Percentiles rank a stretch among this genome's conserved stretches.
Evolutionary conservation across 2,888 invertebrate genomes (phyloP).

Genomic region (Hydraecia micacea): DNA sequence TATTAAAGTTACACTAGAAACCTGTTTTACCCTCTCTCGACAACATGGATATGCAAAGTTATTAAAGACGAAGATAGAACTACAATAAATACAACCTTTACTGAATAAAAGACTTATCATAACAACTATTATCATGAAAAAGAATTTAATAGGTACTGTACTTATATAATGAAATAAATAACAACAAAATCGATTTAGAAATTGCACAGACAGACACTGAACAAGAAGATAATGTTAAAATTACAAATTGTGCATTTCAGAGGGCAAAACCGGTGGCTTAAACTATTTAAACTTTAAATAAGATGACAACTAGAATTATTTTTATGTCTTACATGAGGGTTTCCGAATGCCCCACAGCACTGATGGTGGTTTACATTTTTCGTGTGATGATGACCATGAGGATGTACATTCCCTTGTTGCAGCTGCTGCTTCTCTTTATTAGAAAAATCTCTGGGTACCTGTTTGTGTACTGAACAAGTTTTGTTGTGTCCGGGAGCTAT

Average conservation of each 20-base stretch:
- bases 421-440: constrained; percentile 75
- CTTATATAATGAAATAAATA: constrained; percentile 1
- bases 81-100: constrained; percentile 38
- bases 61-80: not conserved
- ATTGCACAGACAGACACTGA: not conserved
- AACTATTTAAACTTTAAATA: constrained; percentile 73
- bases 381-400: constrained; percentile 85
- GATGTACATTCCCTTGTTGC: constrained; percentile 74
- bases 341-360: constrained; percentile 88
- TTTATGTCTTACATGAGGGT: constrained; percentile 88
- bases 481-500: constrained; percentile 85
- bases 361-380: constrained; percentile 88
- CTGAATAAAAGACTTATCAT: not conserved
- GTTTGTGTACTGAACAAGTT: constrained; percentile 73
- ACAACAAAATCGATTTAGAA: not conserved
- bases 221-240: not conserved
- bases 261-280: constrained; percentile 51
- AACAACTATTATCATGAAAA: constrained; percentile 9
- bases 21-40: constrained; percentile 38
- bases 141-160: not conserved
- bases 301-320: constrained; percentile 83
- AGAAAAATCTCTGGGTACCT: constrained; percentile 74
- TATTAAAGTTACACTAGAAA: constrained; percentile 36
- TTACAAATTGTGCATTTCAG: constrained; percentile 24
- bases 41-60: constrained; percentile 34